phyloP scores from a whole-genome alignment of 2,888 invertebrate species.

The Cephus nigrinus region DNA sequence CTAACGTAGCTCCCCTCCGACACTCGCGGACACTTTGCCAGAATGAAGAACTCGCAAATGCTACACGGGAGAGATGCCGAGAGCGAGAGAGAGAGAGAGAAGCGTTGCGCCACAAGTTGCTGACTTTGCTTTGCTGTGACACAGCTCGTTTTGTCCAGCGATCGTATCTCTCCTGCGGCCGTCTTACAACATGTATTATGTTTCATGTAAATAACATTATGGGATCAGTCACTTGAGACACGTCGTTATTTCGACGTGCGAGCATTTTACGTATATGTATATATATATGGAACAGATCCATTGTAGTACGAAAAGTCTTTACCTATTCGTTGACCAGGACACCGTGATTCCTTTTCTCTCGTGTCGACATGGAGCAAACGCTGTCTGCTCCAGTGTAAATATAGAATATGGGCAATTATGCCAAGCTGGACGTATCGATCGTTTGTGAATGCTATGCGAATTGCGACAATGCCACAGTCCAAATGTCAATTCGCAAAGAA shows the following conservation, averaged over 20 bases:
- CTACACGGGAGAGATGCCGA: slow-evolving; percentile 1
- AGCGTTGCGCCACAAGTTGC: slow-evolving; percentile 10
- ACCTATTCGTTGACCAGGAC: neutral
- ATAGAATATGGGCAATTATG: neutral
- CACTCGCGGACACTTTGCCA: neutral
- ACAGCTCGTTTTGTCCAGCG: slow-evolving; percentile 32
- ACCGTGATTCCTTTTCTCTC: neutral
- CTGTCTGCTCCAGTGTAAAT: neutral
- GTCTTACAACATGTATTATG: slow-evolving; percentile 12
- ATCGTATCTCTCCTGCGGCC: slow-evolving; percentile 25
- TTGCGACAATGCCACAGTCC: neutral
- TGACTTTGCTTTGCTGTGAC: slow-evolving; percentile 29
- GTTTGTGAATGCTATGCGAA: neutral
- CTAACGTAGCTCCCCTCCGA: neutral
- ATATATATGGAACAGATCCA: too few relatives aligned
- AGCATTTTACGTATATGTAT: neutral
- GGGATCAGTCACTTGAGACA: slow-evolving; percentile 5
- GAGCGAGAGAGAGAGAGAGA: neutral
- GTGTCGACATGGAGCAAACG: neutral
- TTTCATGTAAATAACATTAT: slow-evolving; percentile 16
- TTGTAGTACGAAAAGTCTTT: neutral
- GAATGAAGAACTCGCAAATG: slow-evolving; percentile 4
- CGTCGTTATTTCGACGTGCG: slow-evolving; percentile 8
- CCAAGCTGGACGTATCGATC: neutral
- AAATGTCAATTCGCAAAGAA: neutral